These are phyloP conservation scores for Pteropus rufus DNA, from an alignment of 2,797 vertebrate species.

Conservation along the genomic window DNA sequence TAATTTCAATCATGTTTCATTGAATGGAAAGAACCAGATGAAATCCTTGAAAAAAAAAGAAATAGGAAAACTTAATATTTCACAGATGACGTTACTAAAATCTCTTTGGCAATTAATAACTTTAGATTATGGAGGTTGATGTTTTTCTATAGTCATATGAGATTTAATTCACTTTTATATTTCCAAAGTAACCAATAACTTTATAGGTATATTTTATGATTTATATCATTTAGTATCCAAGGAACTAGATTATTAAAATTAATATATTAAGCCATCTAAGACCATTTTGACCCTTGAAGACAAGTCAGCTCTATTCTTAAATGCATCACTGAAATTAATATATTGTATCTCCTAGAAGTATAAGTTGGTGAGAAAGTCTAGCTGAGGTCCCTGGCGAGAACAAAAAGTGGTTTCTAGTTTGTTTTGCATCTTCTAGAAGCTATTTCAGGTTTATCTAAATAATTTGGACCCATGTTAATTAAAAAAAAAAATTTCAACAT, in stretches of 20 bases:
- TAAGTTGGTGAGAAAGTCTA: background rate
- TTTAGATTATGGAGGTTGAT: slow-evolving; percentile 4
- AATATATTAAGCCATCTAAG: background rate
- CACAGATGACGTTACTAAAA: slow-evolving; percentile 33
- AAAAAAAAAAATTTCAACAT: background rate
- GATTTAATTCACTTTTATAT: slow-evolving; percentile 66
- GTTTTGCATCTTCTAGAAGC: background rate
- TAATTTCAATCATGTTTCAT: slow-evolving; percentile 55
- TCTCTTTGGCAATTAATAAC: slow-evolving; percentile 70
- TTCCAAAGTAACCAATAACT: slow-evolving; percentile 61
- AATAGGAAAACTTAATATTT: slow-evolving; percentile 45
- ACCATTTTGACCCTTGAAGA: background rate
- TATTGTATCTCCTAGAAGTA: background rate
- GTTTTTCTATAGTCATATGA: background rate
- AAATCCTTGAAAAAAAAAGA: slow-evolving; percentile 22
- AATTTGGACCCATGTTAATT: background rate
- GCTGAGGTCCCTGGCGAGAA: background rate
- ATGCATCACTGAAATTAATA: background rate
- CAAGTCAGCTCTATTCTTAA: background rate
- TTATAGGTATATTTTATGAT: slow-evolving; percentile 15
- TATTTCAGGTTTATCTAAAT: background rate
- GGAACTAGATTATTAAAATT: background rate
- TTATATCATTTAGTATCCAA: background rate
- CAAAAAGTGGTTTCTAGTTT: background rate
- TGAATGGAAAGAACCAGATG: slow-evolving; percentile 13